These are phyloP conservation scores for Orthosia cruda DNA, from an alignment of 2,888 invertebrate species.

Conservation along the genomic window DNA sequence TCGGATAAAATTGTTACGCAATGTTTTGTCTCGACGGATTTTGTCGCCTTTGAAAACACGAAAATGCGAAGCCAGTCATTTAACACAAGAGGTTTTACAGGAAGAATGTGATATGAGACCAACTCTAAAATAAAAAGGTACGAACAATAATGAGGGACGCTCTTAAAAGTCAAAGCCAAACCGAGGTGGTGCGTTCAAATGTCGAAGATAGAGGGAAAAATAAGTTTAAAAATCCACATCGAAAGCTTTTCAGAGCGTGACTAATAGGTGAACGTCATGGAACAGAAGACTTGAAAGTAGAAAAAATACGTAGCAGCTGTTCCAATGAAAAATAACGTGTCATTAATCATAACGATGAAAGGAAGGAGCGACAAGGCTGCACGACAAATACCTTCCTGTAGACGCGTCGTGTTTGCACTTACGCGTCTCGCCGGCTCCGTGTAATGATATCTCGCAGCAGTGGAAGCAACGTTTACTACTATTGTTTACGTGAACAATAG, in stretches of 20 bases:
- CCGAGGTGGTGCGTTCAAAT: slow-evolving; percentile 71
- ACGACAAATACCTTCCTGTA: slow-evolving; percentile 88
- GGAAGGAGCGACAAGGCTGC: slow-evolving; percentile 85
- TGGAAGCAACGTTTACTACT: slow-evolving; percentile 76
- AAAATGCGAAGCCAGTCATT: slow-evolving; percentile 45
- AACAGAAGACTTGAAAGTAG: slow-evolving; percentile 87
- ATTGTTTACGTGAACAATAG: slow-evolving; percentile 78
- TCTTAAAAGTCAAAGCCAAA: slow-evolving; percentile 72
- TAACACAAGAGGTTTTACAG: slow-evolving; percentile 57
- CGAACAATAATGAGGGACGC: slow-evolving; percentile 68
- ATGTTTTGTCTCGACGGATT: slow-evolving; percentile 32
- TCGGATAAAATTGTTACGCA: slow-evolving; percentile 14
- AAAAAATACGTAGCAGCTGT: slow-evolving; percentile 89
- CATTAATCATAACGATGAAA: slow-evolving; percentile 90
- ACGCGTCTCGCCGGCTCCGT: slow-evolving; percentile 71
- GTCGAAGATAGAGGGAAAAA: slow-evolving; percentile 75
- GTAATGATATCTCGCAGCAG: slow-evolving; percentile 76
- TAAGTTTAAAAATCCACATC: slow-evolving; percentile 82
- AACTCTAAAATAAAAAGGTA: slow-evolving; percentile 67
- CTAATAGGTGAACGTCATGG: slow-evolving; percentile 88
- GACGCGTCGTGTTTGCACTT: slow-evolving; percentile 79
- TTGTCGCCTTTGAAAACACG: slow-evolving; percentile 44
- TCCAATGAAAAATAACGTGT: slow-evolving; percentile 90
- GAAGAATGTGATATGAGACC: slow-evolving; percentile 53
- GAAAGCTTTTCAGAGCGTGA: slow-evolving; percentile 85